phyloP scores from a whole-genome alignment of 2,888 invertebrate species.

The Oegoconia quadripuncta region DNA sequence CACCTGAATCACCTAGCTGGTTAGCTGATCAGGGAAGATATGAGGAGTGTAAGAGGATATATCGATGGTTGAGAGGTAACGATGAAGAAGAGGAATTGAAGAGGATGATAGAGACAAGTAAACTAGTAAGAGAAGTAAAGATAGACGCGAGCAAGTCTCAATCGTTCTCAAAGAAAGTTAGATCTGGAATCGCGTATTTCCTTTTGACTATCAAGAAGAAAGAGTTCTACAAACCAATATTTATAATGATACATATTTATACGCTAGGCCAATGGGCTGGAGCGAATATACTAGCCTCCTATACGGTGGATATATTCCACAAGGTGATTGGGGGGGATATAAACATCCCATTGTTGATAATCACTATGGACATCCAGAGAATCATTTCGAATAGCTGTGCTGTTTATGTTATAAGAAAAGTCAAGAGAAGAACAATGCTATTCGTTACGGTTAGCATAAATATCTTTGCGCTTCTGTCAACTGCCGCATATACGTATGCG shows the following conservation, averaged over 20 bases:
- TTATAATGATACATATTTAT: conserved; percentile 55
- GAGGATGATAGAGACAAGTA: conserved; percentile 44
- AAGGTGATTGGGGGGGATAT: conserved; percentile 42
- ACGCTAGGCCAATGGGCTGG: conserved; percentile 54
- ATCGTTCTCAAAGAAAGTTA: conserved; percentile 30
- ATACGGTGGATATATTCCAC: conserved; percentile 47
- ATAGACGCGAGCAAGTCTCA: conserved; percentile 28
- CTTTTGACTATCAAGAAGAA: conserved; percentile 36
- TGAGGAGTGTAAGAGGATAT: conserved; percentile 73
- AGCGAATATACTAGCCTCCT: conserved; percentile 48
- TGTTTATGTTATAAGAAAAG: conserved; percentile 53
- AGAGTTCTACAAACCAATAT: conserved; percentile 52
- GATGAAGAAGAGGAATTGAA: conserved; percentile 51
- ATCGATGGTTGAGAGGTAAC: conserved; percentile 77
- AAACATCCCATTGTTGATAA: conserved; percentile 46
- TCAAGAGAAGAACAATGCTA: conserved; percentile 53
- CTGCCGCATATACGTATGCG: conserved; percentile 44
- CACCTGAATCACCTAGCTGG: conserved; percentile 83
- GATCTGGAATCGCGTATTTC: conserved; percentile 33
- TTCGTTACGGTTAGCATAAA: conserved; percentile 43
- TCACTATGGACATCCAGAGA: conserved; percentile 53
- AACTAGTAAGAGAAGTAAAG: conserved; percentile 35
- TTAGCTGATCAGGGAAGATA: conserved; percentile 74
- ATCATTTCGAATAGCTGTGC: conserved; percentile 50
- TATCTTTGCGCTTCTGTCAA: conserved; percentile 37